phyloP scores from a whole-genome alignment of 2,113 vertebrate genomes.

The Platysteira castanea region DNA sequence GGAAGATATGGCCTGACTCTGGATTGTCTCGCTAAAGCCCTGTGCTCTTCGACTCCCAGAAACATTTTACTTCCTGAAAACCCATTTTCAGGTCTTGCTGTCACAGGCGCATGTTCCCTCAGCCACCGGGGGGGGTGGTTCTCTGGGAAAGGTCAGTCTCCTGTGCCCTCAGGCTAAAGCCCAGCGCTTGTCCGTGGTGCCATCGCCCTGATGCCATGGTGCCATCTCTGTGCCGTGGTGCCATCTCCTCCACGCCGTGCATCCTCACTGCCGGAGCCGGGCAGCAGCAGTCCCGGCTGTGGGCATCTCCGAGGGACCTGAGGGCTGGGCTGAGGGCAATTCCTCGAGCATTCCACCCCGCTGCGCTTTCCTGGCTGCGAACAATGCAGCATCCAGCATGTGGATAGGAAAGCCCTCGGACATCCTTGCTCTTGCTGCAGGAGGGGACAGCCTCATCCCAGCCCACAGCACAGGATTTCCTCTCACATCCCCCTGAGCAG shows the following conservation, averaged over 20 bases:
- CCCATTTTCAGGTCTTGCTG: too few relatives aligned
- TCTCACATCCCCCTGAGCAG: neutral
- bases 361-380: neutral
- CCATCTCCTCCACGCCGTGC: neutral
- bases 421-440: neutral
- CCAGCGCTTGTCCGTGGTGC: neutral
- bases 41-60: neutral
- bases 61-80: neutral
- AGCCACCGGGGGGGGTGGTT: neutral
- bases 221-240: neutral
- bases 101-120: accelerated
- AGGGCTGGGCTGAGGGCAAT: neutral
- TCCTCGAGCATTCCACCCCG: accelerated
- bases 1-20: accelerated
- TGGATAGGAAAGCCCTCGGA: accelerated
- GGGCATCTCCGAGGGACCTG: neutral
- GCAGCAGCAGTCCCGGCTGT: neutral
- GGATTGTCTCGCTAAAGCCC: neutral
- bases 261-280: accelerated
- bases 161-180: neutral
- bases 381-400: accelerated
- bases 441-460: neutral
- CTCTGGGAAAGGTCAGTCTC: too few relatives aligned
- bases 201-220: neutral
- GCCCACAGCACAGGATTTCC: accelerated